Evolutionary conservation across 2,113 vertebrate species (phyloP), one percentile per base, ranked within the genome.

Genomic region (Porphyrio hochstetteri): DNA sequence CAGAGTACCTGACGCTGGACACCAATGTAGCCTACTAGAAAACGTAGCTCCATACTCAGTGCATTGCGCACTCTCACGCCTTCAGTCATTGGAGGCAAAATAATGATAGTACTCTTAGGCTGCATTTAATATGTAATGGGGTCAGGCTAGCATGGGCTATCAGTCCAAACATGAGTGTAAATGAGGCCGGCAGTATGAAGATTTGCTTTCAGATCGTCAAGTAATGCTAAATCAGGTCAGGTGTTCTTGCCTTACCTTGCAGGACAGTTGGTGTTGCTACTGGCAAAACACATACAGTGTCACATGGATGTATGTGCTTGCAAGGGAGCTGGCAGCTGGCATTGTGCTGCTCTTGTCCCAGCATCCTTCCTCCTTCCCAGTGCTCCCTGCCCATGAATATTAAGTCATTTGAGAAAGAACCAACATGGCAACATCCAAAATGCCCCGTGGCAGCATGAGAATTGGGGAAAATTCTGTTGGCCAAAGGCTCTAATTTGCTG

Each of bases 311-410:
- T 17, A 19, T 0, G 1, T 42, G 31, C 48, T 40, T 46, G 28
- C 2, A 5, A 46, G 59, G 40, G 40, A 50, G 55, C 14, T 1
- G 5, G 59, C 28, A 57, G 24, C 78, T 53, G 40, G 59, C 63
- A 33, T 25, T 0, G 0, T 9, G 0, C 40, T 38, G 25, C 61
- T 56, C 24, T 1, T 0, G 4, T 64, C 53, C 42, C 25, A 33
- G 55, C 38, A 38, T 68, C 35, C 15, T 38, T 52, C 57, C 35
- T 90, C 40, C 29, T 57, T 67, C 36, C 31, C 6, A 17, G 25
- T 0, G 1, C 27, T 77, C n/a, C 21, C 13, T 69, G 36, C 55
- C 27, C 5, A 2, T 31, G 46, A 71, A 48, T 18, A 12, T 61
- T 27, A 44, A 52, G 35, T 14, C 23, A 23, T 63, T 91, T 19